Conservation (phyloP, 1,140 invertebrate species). For the Saccostrea cuccullata region DNA sequence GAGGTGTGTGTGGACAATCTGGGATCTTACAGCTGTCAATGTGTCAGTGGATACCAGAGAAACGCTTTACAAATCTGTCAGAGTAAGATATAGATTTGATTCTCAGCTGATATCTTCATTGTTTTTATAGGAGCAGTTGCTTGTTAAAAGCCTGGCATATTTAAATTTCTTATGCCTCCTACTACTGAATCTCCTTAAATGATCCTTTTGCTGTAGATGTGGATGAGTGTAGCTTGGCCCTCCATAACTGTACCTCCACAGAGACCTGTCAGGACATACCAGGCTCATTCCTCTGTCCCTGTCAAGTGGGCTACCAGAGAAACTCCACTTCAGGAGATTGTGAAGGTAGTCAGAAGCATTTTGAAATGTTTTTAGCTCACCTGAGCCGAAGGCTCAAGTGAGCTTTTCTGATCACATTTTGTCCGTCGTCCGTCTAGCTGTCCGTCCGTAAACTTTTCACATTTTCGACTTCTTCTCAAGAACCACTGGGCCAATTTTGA, state of each 20-base stretch:
- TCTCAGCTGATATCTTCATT: too few relatives aligned
- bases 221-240: conserved; percentile 23
- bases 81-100: not conserved
- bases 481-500: too few relatives aligned
- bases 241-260: not conserved
- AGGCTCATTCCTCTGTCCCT: conserved; percentile 90
- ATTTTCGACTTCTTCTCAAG: too few relatives aligned
- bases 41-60: not conserved
- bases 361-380: too few relatives aligned
- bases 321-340: not conserved
- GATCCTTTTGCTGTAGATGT: conserved; percentile 27
- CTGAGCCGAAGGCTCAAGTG: too few relatives aligned
- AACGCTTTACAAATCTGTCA: not conserved
- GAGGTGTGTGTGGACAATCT: not conserved
- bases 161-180: too few relatives aligned
- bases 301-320: conserved; percentile 85
- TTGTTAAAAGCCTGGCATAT: too few relatives aligned
- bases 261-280: conserved; percentile 87
- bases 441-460: too few relatives aligned
- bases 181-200: too few relatives aligned
- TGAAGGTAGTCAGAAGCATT: not conserved
- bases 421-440: too few relatives aligned
- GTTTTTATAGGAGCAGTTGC: too few relatives aligned
- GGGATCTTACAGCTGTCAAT: not conserved
- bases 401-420: too few relatives aligned